A percentile compares a stretch with the other conserved stretches of the same genome.
Conservation (phyloP, 2,888 invertebrate genomes). For the Gandaritis pyraliata region DNA sequence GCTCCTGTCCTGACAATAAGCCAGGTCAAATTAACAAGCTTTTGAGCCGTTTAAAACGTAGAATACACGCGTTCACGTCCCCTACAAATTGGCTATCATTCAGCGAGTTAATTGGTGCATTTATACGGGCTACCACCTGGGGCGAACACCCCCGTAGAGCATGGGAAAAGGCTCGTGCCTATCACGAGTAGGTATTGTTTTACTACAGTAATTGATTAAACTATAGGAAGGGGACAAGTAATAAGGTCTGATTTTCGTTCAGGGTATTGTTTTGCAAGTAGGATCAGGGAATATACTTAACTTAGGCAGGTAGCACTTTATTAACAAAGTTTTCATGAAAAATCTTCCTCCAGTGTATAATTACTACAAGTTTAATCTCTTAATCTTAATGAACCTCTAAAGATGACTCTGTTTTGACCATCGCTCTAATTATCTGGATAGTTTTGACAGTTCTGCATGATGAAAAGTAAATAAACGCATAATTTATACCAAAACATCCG, state of each 20-base stretch:
- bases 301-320: too few relatives aligned
- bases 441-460: slow-evolving; percentile 7
- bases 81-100: slow-evolving; percentile 30
- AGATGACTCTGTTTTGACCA: too few relatives aligned
- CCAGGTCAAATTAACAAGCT: slow-evolving; percentile 8
- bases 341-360: too few relatives aligned
- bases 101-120: slow-evolving; percentile 25
- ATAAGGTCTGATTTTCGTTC: too few relatives aligned
- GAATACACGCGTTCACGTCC: slow-evolving; percentile 22
- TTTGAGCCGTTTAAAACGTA: slow-evolving; percentile 25
- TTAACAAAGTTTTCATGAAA: too few relatives aligned
- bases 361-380: too few relatives aligned
- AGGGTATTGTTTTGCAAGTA: too few relatives aligned
- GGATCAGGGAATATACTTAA: too few relatives aligned
- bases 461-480: slow-evolving; percentile 3
- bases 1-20: background rate
- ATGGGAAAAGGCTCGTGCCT: slow-evolving; percentile 15
- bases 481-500: slow-evolving; percentile 21
- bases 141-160: slow-evolving; percentile 13
- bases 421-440: background rate
- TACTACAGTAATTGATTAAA: background rate
- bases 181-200: background rate
- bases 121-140: slow-evolving; percentile 34
- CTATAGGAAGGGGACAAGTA: background rate
- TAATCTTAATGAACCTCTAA: too few relatives aligned